phyloP scores from a whole-genome alignment of 2,888 invertebrate species.

The Drosophila fungiperda region DNA sequence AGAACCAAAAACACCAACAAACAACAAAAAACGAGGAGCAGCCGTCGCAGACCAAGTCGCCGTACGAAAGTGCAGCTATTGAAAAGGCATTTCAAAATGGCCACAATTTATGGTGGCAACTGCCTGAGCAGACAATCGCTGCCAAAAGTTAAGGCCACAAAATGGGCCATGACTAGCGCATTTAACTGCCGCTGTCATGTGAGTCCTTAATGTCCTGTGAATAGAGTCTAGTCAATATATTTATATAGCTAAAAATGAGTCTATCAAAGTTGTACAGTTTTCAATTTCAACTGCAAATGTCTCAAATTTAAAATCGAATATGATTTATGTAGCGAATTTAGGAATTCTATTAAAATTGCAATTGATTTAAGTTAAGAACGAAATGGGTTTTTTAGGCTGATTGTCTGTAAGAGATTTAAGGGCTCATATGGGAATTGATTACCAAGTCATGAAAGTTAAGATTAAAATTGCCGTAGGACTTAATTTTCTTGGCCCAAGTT shows the following conservation, averaged over 20 bases:
- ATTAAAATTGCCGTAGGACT: too few relatives aligned
- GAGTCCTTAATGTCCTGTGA: conserved; percentile 30
- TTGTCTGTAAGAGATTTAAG: neutral
- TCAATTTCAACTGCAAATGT: neutral
- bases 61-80: conserved; percentile 70
- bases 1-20: conserved; percentile 38
- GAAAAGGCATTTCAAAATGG: conserved; percentile 75
- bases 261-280: neutral
- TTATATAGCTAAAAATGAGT: neutral
- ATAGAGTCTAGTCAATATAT: conserved; percentile 11
- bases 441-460: neutral
- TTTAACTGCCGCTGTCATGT: conserved; percentile 48
- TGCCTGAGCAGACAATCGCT: conserved; percentile 24
- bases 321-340: neutral
- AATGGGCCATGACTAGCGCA: conserved; percentile 35
- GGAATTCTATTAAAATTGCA: neutral
- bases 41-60: conserved; percentile 10
- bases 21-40: conserved; percentile 8
- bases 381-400: neutral
- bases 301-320: neutral
- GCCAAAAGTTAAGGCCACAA: conserved; percentile 51
- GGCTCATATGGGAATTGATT: neutral
- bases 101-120: conserved; percentile 56
- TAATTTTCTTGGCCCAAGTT: neutral
- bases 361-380: neutral